Base-by-base conservation (phyloP, 2,113 vertebrate species). In the Etheostoma cragini region DNA sequence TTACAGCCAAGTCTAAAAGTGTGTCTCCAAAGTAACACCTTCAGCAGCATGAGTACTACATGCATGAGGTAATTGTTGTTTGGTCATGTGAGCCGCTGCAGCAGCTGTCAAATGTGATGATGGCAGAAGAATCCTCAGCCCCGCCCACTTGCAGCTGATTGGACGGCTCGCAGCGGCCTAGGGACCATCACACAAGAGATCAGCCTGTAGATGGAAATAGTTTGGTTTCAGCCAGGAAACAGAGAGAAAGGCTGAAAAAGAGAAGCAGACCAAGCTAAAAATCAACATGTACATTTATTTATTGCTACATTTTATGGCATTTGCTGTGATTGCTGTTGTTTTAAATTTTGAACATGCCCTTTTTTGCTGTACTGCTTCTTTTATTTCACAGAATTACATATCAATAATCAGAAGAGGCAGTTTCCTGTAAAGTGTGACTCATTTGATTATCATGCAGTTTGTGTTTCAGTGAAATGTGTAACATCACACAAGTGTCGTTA, bases 31-130 rank as follows among this genome's bases (percentile, higher is more conserved):
- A 57, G 76, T 77, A 87, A 85, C 92, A 91, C 92, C 89, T 90
- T 77, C 58, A 69, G 68, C 52, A 73, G 62, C 38, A 42, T 42
- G 63, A 87, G 76, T 86, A 85, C 86, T 83, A 84, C 89, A 92
- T 91, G 88, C 83, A 95, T 95, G 94, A 95, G 91, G 95, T 96
- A 92, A 95, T 95, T 95, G 93, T 95, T 95, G 93, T 94, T 95
- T 95, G 92, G 92, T 95, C 94, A 96, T 87, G 89, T 96, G 94
- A 95, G 56, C 90, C 81, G 87, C 94, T 96, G 94, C 94, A 94
- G 95, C 93, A 93, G 93, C 92, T 95, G 93, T 96, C 94, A 95
- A 90, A 92, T 91, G 90, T 91, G 91, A 94, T 92, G 88, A 90
- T 81, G 88, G 78, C 86, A 87, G 85, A 78, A 86, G 83, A 83